These are phyloP conservation scores for Drosophila paramelanica DNA, from an alignment of 2,888 invertebrate genomes.

Conservation along the genomic window DNA sequence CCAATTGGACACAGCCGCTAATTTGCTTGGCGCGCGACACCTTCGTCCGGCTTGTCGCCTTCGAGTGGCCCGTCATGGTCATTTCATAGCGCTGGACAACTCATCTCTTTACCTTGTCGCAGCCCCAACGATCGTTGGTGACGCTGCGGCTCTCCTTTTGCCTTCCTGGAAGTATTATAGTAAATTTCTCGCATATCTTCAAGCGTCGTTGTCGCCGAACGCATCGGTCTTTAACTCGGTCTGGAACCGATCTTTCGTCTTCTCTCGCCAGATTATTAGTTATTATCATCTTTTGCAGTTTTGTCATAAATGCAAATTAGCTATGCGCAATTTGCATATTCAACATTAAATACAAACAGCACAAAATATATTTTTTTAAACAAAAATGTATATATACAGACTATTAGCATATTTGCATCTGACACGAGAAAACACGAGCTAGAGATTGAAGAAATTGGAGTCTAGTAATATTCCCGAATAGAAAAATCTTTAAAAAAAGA, in stretches of 20 bases:
- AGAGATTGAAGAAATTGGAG: too few relatives aligned
- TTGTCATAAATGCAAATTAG: slow-evolving; percentile 77
- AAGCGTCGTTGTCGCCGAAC: slow-evolving; percentile 60
- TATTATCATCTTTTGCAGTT: slow-evolving; percentile 42
- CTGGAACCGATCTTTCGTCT: slow-evolving; percentile 37
- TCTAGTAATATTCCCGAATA: too few relatives aligned
- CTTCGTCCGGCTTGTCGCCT: slow-evolving; percentile 49
- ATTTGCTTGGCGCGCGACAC: slow-evolving; percentile 81
- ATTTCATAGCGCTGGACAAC: slow-evolving; percentile 63
- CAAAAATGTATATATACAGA: slow-evolving; percentile 26
- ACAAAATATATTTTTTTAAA: slow-evolving; percentile 26
- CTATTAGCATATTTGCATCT: neutral
- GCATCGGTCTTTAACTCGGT: slow-evolving; percentile 14
- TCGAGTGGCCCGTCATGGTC: slow-evolving; percentile 67
- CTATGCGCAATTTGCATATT: slow-evolving; percentile 79
- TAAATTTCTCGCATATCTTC: slow-evolving; percentile 79
- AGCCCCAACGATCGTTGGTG: slow-evolving; percentile 39
- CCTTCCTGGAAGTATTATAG: slow-evolving; percentile 79
- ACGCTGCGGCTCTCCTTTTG: slow-evolving; percentile 59
- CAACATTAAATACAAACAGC: slow-evolving; percentile 67
- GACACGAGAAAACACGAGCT: too few relatives aligned
- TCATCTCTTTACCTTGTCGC: neutral
- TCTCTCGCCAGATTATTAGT: slow-evolving; percentile 72
- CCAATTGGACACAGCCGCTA: slow-evolving; percentile 82
- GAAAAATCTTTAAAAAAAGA: too few relatives aligned